Evolutionary conservation across 2,797 vertebrate species (phyloP), one percentile per base, ranked within the genome.

Genomic region (Hirundo rustica): DNA sequence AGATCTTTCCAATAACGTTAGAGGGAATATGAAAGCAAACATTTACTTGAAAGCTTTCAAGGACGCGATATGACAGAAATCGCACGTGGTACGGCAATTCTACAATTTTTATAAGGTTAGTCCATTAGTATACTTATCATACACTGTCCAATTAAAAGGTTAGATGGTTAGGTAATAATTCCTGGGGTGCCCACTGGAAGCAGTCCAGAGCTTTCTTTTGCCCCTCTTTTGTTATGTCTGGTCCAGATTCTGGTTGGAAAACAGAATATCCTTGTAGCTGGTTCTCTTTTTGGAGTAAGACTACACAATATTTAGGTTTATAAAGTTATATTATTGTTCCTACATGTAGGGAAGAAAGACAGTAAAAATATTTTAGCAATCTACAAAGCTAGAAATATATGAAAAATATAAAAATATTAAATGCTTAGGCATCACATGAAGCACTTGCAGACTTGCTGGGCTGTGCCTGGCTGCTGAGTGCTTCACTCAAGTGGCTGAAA

Each of bases 41-140:
- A 4, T 68, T 76, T 38, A 38, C 64, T 70, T 40, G 40, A 86
- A 77, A 62, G 17, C 20, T 70, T 70, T 21, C 25, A 62, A 20
- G 48, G 54, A 30, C 20, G 48, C 1, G 11, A 48, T 77, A 34
- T 48, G 17, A 55, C 65, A 70, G 62, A 70, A 54, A 77, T 54
- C 2, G 0, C 29, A 30, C 0, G 0, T 54, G 30, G 11, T 62
- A 30, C 14, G 70, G 48, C 40, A 77, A 70, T 62, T 54, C 48
- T 48, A 54, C 30, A 34, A 30, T 40, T 77, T 70, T 70, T 70
- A 74, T 36, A 50, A 58, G 26, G 29, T 30, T 34, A 61, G 16
- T 47, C 13, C 44, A 47, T 40, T 62, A 54, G 48, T 34, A 26
- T 21, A 47, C 3, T 40, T 77, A 30, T 34, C 25, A 68, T 70